A percentile compares a stretch with the other conserved stretches of the same genome.
Conservation (phyloP, 2,888 invertebrate genomes). For the Abscondita cerata region DNA sequence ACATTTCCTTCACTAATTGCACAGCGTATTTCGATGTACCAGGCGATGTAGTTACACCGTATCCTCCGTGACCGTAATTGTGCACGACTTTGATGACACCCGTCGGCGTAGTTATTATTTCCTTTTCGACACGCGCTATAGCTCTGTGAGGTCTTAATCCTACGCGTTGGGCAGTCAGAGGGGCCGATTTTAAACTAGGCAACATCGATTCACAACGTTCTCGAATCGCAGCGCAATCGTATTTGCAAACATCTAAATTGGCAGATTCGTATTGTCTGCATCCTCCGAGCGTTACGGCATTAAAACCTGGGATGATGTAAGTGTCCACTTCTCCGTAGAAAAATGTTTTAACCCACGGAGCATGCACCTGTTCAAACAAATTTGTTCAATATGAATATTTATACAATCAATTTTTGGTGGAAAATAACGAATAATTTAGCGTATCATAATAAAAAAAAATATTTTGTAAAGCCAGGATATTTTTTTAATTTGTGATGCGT, state of each 20-base stretch:
- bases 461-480: too few species aligned
- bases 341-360: conserved; percentile 90
- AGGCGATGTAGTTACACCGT: conserved; percentile 89
- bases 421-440: too few species aligned
- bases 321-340: conserved; percentile 87
- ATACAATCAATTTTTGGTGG: too few species aligned
- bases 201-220: conserved; percentile 79
- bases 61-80: conserved; percentile 95
- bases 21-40: conserved; percentile 85
- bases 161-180: conserved; percentile 70
- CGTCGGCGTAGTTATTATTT: conserved; percentile 58
- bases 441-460: too few species aligned
- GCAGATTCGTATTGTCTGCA: conserved; percentile 83
- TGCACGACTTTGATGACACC: conserved; percentile 75
- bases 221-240: conserved; percentile 79
- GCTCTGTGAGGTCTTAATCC: conserved; percentile 85
- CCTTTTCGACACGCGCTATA: conserved; percentile 75
- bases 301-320: conserved; percentile 82
- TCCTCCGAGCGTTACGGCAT: conserved; percentile 83
- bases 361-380: conserved; percentile 64
- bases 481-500: too few species aligned
- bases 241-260: conserved; percentile 68
- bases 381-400: background rate
- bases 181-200: conserved; percentile 69
- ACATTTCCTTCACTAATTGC: conserved; percentile 67